These are phyloP conservation scores for Aegotheles bennettii DNA, from an alignment of 2,113 vertebrate species.

Conservation along the genomic window DNA sequence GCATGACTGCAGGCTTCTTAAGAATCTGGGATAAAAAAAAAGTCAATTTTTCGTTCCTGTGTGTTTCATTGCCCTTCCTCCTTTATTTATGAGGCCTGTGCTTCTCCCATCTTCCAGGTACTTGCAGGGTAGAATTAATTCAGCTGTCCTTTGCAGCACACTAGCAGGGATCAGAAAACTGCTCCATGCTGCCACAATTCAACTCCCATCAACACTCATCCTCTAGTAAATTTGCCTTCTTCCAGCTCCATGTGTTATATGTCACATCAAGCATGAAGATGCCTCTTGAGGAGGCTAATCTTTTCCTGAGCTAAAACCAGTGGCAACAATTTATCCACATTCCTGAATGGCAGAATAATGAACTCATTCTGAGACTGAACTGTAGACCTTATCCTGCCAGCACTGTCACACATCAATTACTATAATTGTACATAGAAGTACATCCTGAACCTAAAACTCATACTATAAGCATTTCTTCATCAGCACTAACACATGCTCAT, in stretches of 20 bases:
- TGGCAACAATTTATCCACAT: neutral
- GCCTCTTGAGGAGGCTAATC: neutral
- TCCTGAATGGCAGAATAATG: neutral
- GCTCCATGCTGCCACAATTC: neutral
- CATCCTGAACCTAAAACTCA: neutral
- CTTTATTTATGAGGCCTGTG: neutral
- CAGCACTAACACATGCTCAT: neutral
- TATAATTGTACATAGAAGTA: neutral
- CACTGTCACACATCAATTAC: neutral
- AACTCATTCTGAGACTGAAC: neutral
- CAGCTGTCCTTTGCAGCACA: neutral
- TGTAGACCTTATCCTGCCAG: neutral
- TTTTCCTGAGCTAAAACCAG: neutral
- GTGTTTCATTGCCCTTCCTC: neutral
- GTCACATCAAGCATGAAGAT: neutral
- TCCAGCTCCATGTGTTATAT: neutral
- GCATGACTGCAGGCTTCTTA: neutral
- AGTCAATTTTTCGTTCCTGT: neutral
- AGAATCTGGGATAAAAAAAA: neutral
- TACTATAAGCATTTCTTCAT: neutral
- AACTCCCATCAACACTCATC: neutral
- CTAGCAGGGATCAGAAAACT: neutral
- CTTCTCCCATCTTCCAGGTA: neutral
- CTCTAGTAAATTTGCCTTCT: neutral
- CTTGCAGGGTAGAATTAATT: neutral